Evolutionary conservation across 2,888 invertebrate genomes (phyloP).

Genomic region (Cheilosia vulpina): DNA sequence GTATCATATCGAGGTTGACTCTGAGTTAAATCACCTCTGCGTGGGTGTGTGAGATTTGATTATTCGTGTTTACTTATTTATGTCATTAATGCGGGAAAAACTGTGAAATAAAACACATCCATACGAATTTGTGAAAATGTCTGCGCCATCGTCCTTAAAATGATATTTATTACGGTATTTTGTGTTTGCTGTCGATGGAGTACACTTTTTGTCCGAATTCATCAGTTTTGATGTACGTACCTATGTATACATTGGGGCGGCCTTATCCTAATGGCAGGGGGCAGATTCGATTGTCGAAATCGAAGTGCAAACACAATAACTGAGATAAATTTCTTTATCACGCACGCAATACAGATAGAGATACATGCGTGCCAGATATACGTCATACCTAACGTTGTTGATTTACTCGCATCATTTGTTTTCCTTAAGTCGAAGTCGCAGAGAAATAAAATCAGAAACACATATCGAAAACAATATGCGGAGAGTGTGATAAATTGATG

Average conservation of each 20-base stretch:
- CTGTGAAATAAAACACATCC: slow-evolving; percentile 1
- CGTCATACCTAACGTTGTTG: background rate
- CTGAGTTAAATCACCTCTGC: background rate
- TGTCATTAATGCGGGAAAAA: slow-evolving; percentile 33
- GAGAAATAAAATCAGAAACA: background rate
- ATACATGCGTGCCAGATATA: background rate
- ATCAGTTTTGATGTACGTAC: no score
- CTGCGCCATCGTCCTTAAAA: slow-evolving; percentile 16
- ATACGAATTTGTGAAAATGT: slow-evolving; percentile 24
- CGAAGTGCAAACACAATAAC: slow-evolving; percentile 3
- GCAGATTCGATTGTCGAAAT: no score
- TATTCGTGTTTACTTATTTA: slow-evolving; percentile 53
- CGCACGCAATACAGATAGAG: background rate
- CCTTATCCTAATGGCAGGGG: no score
- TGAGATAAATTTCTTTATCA: slow-evolving; percentile 20
- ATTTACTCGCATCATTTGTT: slow-evolving; percentile 10
- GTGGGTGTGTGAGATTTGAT: slow-evolving; percentile 37
- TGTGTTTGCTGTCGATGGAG: background rate
- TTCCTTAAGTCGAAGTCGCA: background rate
- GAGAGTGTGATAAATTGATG: slow-evolving; percentile 31
- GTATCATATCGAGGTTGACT: background rate
- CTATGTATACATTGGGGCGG: no score
- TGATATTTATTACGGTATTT: slow-evolving; percentile 20
- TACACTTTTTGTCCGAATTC: no score
- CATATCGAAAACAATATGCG: background rate